Base-by-base conservation (phyloP, 2,888 invertebrate genomes). In the Perithous albicinctus region DNA sequence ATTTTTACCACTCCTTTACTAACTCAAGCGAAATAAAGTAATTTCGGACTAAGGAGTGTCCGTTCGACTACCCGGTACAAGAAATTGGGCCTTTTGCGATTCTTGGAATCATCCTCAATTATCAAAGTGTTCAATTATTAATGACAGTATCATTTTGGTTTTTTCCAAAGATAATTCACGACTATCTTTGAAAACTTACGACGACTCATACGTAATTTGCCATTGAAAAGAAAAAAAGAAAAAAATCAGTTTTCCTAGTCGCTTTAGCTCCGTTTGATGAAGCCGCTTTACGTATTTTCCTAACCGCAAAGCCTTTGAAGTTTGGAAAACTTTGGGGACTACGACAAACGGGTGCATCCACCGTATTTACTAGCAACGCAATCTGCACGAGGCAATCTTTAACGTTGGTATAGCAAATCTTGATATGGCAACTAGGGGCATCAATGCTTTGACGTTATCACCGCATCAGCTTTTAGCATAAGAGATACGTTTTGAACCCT, bases 401-500 rank as follows among this genome's bases (percentile, higher is more conserved):
- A 8, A 20, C 10, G 10, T 41, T 41, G 12, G 10, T 38, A 38
- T 38, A 38, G 38, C 38, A 5, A 38, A 41, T 20, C 51, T 3
- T 10, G 23, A 41, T 12, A 41, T 32, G 29, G n/a, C 6, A 29
- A 3, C 56, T 10, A 12, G 32, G 26, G n/a, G 41, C 35, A 51
- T 69, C 32, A 8, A 59, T 29, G 12, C 26, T 20, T 48, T 18
- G 20, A 43, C 1, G 41, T 23, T 20, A 43, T 10, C 46, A 10
- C 15, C 38, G 26, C 56, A 56, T 78, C 84, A 87, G 82, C 86
- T 82, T 83, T 85, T 84, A 85, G 81, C 81, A 82, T 86, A 87
- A 87, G 85, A 86, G 85, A 86, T 85, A 81, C 86, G 85, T 87
- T 88, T 87, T 86, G 86, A 86, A 84, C 51, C 67, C 80, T 82